Evolutionary conservation across 2,113 vertebrate genomes (phyloP), one percentile per base, ranked within the genome.

Genomic region (Saguinus imperator): DNA sequence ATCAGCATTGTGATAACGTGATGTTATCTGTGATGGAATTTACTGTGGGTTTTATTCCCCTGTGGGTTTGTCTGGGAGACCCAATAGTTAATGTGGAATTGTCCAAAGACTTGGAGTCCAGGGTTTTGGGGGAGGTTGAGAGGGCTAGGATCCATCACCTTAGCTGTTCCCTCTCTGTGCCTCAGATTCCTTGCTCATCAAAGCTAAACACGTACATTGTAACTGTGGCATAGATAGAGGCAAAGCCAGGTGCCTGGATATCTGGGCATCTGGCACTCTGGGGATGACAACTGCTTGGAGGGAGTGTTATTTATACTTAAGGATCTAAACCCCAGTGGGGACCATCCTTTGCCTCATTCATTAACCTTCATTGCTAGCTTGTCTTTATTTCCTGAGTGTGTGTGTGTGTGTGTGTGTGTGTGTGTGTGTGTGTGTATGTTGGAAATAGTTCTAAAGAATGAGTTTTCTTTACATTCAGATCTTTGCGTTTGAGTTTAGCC

Each of bases 401-500:
- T 55, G 70, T 85, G 64, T 94, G 32, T 70, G 6, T 90, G 43
- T 77, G 55, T 66, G 66, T 50, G 14, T 70, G 17, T 73, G 9
- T 73, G 29, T 70, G 43, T 77, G 55, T 66, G 66, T 50, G 14
- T 70, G 17, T 73, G 9, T 73, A 23, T 70, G 27, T 21, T 66
- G n/a, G n/a, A 64, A 11, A 45, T 29, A 64, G 48, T 70, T 37
- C 57, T 70, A 61, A 87, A 72, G 68, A 92, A 83, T 94, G 37
- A 12, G 5, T 73, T 89, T 94, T 94, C 64, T 97, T 94, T 64
- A 61, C 25, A 61, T 91, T 83, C 35, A 35, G 12, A 61, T 64
- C 75, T 94, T 93, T 77, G 35, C 16, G 72, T 89, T 84, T 96
- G 75, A 72, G 35, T 93, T 93, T 91, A 93, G 35, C 43, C 21